phyloP scores from a whole-genome alignment of 2,113 vertebrate species.

The Ursus arctos region DNA sequence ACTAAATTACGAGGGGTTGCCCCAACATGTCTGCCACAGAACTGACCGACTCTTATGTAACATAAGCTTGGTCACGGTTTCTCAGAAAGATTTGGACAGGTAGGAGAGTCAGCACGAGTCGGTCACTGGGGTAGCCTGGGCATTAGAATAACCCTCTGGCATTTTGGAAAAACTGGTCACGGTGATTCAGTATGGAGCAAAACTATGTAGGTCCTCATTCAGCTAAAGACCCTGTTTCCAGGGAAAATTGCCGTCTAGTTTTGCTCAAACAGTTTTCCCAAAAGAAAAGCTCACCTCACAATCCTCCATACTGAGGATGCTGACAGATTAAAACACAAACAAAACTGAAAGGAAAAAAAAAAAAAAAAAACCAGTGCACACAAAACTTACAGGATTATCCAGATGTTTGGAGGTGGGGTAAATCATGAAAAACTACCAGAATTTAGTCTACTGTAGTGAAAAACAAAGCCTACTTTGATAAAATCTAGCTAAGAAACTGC shows the following conservation, averaged over 20 bases:
- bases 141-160: neutral
- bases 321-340: neutral
- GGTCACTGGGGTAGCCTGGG: neutral
- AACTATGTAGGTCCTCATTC: neutral
- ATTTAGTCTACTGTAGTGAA: neutral
- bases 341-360: neutral
- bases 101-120: neutral
- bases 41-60: neutral
- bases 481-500: neutral
- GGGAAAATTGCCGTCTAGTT: neutral
- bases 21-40: neutral
- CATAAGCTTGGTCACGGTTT: neutral
- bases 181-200: neutral
- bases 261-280: neutral
- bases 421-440: neutral
- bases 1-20: neutral
- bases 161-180: neutral
- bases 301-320: neutral
- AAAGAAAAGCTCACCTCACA: neutral
- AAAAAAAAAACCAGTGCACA: neutral
- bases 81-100: neutral
- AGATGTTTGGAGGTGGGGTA: neutral
- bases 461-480: slow-evolving; percentile 15
- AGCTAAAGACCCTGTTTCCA: neutral
- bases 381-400: neutral